Conservation (phyloP, 64 coral and sea anemone species). For the Anthopleura sola region DNA sequence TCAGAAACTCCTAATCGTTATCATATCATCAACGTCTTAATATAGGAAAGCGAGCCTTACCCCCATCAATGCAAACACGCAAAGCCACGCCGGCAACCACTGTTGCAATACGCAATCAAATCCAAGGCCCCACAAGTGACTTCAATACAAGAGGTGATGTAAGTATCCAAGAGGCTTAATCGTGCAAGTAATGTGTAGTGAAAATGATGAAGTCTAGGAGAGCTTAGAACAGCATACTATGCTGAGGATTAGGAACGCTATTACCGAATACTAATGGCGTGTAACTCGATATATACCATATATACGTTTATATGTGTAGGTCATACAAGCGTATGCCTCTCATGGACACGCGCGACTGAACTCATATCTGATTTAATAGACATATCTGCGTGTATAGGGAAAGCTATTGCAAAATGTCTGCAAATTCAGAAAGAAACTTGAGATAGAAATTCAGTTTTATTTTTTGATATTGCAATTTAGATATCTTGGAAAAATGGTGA, state of each 20-base stretch:
- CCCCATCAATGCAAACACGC: neutral
- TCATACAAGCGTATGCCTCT: neutral
- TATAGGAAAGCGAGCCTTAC: neutral
- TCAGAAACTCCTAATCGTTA: neutral
- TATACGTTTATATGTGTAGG: neutral
- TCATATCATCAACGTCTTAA: neutral
- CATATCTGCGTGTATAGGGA: no score
- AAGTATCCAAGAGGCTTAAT: neutral
- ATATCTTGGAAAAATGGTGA: neutral
- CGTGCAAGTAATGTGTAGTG: neutral
- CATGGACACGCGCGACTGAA: neutral
- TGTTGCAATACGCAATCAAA: neutral
- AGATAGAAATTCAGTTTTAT: neutral
- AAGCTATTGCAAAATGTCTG: no score
- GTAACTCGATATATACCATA: neutral
- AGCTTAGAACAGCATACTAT: neutral
- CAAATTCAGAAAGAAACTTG: neutral
- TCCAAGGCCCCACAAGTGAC: neutral
- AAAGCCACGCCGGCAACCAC: neutral
- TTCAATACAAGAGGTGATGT: neutral
- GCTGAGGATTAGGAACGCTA: neutral
- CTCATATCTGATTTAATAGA: no score
- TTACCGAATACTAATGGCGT: neutral
- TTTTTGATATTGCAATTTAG: neutral
- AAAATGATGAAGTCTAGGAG: neutral